Conservation (phyloP, 2,113 vertebrate species). For the Mungos mungo region DNA sequence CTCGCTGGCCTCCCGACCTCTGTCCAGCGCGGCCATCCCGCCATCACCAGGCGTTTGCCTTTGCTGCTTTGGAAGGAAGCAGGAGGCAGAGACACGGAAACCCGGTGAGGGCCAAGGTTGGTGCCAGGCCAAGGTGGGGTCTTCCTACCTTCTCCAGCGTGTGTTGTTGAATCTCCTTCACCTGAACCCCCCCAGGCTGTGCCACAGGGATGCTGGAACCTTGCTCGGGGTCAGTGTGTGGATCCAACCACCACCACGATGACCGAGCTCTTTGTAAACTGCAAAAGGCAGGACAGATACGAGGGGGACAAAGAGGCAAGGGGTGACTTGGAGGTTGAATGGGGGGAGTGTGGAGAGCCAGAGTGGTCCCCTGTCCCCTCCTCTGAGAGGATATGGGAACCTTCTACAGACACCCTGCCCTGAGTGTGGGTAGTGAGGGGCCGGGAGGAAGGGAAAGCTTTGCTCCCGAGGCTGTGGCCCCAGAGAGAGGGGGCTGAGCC, state of each 20-base stretch:
- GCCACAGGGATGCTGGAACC: neutral
- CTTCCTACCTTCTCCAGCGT: neutral
- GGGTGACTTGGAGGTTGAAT: neutral
- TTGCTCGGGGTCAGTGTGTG: fast-evolving
- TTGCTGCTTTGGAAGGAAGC: neutral
- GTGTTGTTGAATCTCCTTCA: too few relatives aligned
- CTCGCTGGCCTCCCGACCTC: neutral
- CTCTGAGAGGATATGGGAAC: neutral
- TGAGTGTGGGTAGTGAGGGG: neutral
- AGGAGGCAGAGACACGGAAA: neutral
- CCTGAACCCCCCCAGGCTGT: neutral
- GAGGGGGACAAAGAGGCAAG: neutral
- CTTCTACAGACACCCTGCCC: too few relatives aligned
- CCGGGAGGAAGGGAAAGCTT: neutral
- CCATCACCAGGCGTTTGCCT: fast-evolving
- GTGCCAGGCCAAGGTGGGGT: neutral
- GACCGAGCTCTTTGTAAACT: neutral
- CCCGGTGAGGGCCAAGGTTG: fast-evolving
- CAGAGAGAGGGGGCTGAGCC: neutral
- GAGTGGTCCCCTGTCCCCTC: neutral
- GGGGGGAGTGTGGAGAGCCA: neutral
- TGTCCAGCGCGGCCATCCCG: neutral
- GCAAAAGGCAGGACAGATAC: too few relatives aligned
- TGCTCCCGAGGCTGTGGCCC: too few relatives aligned
- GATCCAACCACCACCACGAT: fast-evolving